phyloP scores from a whole-genome alignment of 2,888 invertebrate genomes.

The Malthinus flaveolus region DNA sequence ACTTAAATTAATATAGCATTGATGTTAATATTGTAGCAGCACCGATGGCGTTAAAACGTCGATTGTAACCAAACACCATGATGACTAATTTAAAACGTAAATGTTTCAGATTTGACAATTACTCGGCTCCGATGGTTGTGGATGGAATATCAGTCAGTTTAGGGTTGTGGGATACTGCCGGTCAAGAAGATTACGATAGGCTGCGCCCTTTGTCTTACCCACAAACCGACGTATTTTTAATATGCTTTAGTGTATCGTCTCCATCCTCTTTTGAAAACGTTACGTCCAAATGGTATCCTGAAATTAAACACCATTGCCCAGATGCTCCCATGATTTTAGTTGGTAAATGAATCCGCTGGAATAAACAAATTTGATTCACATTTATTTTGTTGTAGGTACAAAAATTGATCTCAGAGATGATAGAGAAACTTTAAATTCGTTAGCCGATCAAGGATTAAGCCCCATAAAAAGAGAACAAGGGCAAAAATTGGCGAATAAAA shows the following conservation, averaged over 20 bases:
- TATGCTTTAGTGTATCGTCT: conserved; percentile 99
- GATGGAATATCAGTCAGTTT: conserved; percentile 96
- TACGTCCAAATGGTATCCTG: conserved; percentile 99
- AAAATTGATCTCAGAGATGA: conserved; percentile 99
- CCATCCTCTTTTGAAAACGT: conserved; percentile 99
- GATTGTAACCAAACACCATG: background rate
- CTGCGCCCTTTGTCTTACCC: conserved; percentile 95
- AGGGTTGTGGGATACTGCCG: conserved; percentile 98
- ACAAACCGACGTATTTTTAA: conserved; percentile 98
- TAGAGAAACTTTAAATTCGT: conserved; percentile 87
- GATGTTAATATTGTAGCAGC: background rate
- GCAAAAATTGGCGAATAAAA: conserved; percentile 97
- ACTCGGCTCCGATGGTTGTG: conserved; percentile 98
- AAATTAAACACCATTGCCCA: conserved; percentile 99
- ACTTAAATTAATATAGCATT: background rate
- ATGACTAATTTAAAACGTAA: too few relatives aligned
- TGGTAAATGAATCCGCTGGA: conserved; percentile 63
- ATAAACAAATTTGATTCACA: background rate
- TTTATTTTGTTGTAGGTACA: conserved; percentile 63
- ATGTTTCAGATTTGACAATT: conserved; percentile 89
- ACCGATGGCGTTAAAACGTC: background rate
- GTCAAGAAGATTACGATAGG: conserved; percentile 97
- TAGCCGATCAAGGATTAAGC: conserved; percentile 92
- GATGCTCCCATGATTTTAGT: conserved; percentile 98
- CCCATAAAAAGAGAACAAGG: conserved; percentile 98